A percentile compares a stretch with the other conserved stretches of the same genome.
phyloP scores from a whole-genome alignment of 1,140 invertebrate genomes.

The Platorchestia sp. region DNA sequence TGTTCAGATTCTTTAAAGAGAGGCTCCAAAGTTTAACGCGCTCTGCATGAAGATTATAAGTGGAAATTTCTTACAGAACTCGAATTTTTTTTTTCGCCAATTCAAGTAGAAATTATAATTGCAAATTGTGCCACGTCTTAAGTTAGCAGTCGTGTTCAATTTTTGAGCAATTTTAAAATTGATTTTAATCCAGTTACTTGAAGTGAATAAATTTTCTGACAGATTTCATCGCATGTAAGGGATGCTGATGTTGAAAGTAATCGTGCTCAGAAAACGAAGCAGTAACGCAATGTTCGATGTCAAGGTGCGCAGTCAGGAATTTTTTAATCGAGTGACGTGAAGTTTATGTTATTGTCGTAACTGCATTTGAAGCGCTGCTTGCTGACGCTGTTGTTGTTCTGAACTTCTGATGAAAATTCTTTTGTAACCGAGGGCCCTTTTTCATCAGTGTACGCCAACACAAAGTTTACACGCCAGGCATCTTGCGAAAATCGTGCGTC shows the following conservation, averaged over 20 bases:
- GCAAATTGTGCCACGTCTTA: not conserved
- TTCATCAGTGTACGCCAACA: too few relatives aligned
- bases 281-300: not conserved
- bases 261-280: not conserved
- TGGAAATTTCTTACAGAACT: not conserved
- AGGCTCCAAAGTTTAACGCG: not conserved
- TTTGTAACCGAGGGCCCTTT: too few relatives aligned
- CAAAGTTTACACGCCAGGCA: too few relatives aligned
- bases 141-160: not conserved
- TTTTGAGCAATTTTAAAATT: not conserved
- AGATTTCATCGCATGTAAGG: not conserved
- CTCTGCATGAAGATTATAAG: not conserved
- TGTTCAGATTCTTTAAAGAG: not conserved
- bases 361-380: not conserved
- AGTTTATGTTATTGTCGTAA: not conserved
- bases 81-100: not conserved
- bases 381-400: too few relatives aligned
- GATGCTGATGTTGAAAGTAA: not conserved
- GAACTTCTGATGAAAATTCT: too few relatives aligned
- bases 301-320: not conserved
- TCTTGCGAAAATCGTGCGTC: too few relatives aligned
- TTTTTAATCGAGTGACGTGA: not conserved
- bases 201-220: not conserved
- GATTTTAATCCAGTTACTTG: not conserved
- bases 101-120: not conserved